These are phyloP conservation scores for Lepidonotus clava DNA, from an alignment of 2,888 invertebrate genomes.

Conservation along the genomic window DNA sequence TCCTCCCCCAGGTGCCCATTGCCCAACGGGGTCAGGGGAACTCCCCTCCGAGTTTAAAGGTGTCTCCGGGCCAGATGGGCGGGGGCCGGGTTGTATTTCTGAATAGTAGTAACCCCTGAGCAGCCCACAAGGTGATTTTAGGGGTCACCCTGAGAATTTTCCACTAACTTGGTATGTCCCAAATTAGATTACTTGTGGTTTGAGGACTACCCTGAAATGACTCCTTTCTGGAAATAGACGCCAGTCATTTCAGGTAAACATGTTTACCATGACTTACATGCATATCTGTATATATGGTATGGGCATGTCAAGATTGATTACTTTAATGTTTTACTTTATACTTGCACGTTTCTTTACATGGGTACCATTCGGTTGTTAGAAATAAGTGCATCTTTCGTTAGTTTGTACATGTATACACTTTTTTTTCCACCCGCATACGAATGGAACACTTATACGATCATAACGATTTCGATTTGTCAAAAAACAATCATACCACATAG, in stretches of 20 bases:
- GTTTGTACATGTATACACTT: no score
- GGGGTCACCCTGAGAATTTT: not conserved
- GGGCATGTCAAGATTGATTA: no score
- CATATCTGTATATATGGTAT: not conserved
- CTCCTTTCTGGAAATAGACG: not conserved
- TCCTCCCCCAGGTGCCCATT: not conserved
- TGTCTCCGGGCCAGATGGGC: not conserved
- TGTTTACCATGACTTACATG: slow-evolving; percentile 20
- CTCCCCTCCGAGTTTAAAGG: not conserved
- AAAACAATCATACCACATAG: no score
- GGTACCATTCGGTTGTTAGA: no score
- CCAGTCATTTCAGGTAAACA: not conserved
- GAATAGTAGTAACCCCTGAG: not conserved
- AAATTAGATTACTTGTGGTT: not conserved
- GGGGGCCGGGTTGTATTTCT: no score
- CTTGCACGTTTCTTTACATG: no score
- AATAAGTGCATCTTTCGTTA: no score
- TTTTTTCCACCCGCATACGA: no score
- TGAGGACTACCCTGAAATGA: not conserved
- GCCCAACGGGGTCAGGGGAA: not conserved
- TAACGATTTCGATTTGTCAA: no score
- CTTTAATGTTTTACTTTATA: no score
- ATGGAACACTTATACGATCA: no score
- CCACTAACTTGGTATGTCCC: slow-evolving; percentile 10
- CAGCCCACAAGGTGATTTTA: not conserved